Conservation (phyloP, 2,113 vertebrate species). For the Ammodytes dubius region DNA sequence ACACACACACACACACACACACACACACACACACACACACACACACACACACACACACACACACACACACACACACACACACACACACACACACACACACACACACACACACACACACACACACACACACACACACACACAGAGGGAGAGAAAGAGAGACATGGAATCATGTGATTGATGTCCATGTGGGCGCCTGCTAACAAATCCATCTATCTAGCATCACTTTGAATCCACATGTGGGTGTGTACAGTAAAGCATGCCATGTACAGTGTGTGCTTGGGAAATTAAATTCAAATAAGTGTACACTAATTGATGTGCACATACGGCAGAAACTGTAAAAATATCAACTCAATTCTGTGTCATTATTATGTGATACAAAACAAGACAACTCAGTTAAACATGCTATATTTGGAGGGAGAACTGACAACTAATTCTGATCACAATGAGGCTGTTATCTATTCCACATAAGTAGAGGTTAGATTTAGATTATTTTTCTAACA, state of each 20-base stretch:
- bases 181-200: slow-evolving; percentile 36
- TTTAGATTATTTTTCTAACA: no score
- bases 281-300: not conserved
- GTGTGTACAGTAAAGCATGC: not conserved
- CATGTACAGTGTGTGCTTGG: slow-evolving; percentile 12
- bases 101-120: slow-evolving; percentile 38
- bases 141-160: slow-evolving; percentile 27
- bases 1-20: not conserved
- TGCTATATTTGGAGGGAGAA: no score
- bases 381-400: no score
- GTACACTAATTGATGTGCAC: not conserved
- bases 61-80: slow-evolving; percentile 51
- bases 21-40: slow-evolving; percentile 26
- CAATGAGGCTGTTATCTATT: no score
- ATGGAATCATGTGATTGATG: slow-evolving; percentile 42
- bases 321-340: not conserved
- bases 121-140: not conserved
- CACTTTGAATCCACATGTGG: slow-evolving; percentile 9
- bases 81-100: slow-evolving; percentile 49
- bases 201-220: slow-evolving; percentile 46
- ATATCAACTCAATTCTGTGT: no score
- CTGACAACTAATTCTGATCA: no score
- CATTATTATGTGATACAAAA: not conserved
- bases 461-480: no score
- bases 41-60: slow-evolving; percentile 49